A percentile compares a stretch with the other conserved stretches of the same genome.
Conservation (phyloP, 2,888 invertebrate genomes). For the Ephialtes manifestator region DNA sequence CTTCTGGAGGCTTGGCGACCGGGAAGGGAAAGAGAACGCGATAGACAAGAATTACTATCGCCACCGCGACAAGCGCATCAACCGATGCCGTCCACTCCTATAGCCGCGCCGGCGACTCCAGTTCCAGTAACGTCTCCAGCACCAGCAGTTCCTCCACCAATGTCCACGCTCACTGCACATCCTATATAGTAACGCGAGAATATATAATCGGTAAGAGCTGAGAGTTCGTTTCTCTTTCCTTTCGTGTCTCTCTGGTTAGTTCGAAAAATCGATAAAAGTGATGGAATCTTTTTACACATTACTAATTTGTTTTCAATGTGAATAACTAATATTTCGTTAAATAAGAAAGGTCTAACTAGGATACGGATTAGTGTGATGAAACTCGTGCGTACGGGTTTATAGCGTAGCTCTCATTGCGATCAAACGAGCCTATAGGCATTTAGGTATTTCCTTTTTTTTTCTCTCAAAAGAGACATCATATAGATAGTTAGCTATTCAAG, state of each 20-base stretch:
- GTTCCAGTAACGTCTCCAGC: constrained; percentile 67
- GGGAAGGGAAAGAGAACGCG: constrained; percentile 91
- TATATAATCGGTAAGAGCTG: constrained; percentile 33
- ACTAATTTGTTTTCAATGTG: constrained; percentile 34
- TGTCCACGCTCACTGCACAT: constrained; percentile 72
- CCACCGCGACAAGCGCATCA: constrained; percentile 87
- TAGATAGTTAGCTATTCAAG: constrained; percentile 38
- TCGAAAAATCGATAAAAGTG: constrained; percentile 1
- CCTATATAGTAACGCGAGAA: constrained; percentile 69
- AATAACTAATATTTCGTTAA: constrained; percentile 59
- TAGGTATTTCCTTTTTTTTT: constrained; percentile 14
- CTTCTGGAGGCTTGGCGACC: constrained; percentile 95
- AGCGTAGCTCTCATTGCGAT: constrained; percentile 39
- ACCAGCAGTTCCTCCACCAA: constrained; percentile 65
- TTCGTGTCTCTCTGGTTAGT: constrained; percentile 1
- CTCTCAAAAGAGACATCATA: constrained; percentile 36
- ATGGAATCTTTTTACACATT: constrained; percentile 39
- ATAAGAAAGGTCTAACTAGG: constrained; percentile 62
- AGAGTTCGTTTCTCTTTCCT: constrained; percentile 3
- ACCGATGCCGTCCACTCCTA: constrained; percentile 80
- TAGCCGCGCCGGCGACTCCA: constrained; percentile 72
- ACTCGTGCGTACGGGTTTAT: constrained; percentile 32
- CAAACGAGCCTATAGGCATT: constrained; percentile 19
- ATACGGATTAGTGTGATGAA: constrained; percentile 46
- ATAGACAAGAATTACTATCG: constrained; percentile 90